These are phyloP conservation scores for Noctua comes DNA, from an alignment of 2,888 invertebrate genomes.

Conservation along the genomic window DNA sequence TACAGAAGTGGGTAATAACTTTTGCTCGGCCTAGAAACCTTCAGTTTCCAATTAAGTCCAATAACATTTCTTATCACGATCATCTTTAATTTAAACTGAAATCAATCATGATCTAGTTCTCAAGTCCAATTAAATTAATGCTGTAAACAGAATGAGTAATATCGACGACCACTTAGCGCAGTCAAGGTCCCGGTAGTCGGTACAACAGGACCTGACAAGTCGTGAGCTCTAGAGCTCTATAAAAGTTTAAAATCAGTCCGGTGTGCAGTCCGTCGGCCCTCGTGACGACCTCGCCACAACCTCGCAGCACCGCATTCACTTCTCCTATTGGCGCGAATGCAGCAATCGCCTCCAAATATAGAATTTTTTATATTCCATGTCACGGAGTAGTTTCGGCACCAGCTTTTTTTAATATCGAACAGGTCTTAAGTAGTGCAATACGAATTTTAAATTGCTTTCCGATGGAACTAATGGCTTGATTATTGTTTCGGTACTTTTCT, in stretches of 20 bases:
- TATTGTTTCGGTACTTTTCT: slow-evolving; percentile 63
- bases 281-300: slow-evolving; percentile 84
- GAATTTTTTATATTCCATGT: slow-evolving; percentile 80
- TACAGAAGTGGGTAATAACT: slow-evolving; percentile 8
- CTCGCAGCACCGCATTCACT: slow-evolving; percentile 86
- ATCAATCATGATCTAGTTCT: slow-evolving; percentile 49
- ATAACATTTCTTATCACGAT: slow-evolving; percentile 31
- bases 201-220: slow-evolving; percentile 67
- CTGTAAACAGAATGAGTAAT: slow-evolving; percentile 63
- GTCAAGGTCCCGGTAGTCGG: slow-evolving; percentile 62
- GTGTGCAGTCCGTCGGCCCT: slow-evolving; percentile 76
- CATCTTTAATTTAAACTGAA: slow-evolving; percentile 41
- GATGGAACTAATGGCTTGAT: slow-evolving; percentile 67
- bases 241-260: slow-evolving; percentile 69
- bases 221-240: slow-evolving; percentile 70
- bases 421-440: slow-evolving; percentile 73
- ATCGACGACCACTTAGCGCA: slow-evolving; percentile 63
- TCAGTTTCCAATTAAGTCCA: slow-evolving; percentile 28
- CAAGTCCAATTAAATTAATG: slow-evolving; percentile 55
- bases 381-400: slow-evolving; percentile 73
- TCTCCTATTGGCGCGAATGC: slow-evolving; percentile 84
- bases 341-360: slow-evolving; percentile 86
- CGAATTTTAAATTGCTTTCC: slow-evolving; percentile 71
- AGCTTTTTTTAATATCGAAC: slow-evolving; percentile 69
- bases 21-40: slow-evolving; percentile 15